Base-by-base conservation (phyloP, 2,888 invertebrate genomes). In the Lochmaea crataegi region DNA sequence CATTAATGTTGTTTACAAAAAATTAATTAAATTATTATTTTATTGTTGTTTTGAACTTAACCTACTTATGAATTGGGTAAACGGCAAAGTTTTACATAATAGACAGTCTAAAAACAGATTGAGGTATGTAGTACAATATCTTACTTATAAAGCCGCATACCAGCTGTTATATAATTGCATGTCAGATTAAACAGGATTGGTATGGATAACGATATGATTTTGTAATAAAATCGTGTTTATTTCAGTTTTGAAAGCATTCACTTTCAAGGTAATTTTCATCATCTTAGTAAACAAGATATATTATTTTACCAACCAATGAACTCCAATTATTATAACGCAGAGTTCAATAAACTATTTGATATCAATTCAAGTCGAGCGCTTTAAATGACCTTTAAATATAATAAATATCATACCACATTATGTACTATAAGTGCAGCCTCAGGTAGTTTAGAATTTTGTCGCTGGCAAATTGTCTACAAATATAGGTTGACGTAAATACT, bases 1-100 rank as follows among this genome's bases (percentile, higher is more conserved):
- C 48, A 5, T 48, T 16, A n/a, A 1, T n/a, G 9, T 16, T 53
- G 51, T 53, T 16, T n/a, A 51, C 51, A 16, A 53, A 9, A n/a
- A n/a, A 11, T 10, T 4, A 14, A 5, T 32, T 32, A 5, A 32
- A 32, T 32, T 32, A 32, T 2, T 4, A 32, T 4, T 5, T 32
- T 6, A 32, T 32, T 32, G 32, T 32, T 32, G 32, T 32, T 12
- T 58, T 58, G 58, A 58, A 58, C 58, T 58, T 58, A 58, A 58
- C 58, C 26, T 22, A 12, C 14, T 58, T 32, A 12, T 10, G 32
- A 53, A 53, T 53, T 58, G 26, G 12, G 32, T n/a, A 5, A 53
- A 53, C 53, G 6, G 14, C 22, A 7, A 14, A 7, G 14, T 4
- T 32, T 58, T 58, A 58, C 26, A 58, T 58, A 58, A 58, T 9